Base-by-base conservation (phyloP, 2,888 invertebrate genomes). In the Epinotia bilunana region DNA sequence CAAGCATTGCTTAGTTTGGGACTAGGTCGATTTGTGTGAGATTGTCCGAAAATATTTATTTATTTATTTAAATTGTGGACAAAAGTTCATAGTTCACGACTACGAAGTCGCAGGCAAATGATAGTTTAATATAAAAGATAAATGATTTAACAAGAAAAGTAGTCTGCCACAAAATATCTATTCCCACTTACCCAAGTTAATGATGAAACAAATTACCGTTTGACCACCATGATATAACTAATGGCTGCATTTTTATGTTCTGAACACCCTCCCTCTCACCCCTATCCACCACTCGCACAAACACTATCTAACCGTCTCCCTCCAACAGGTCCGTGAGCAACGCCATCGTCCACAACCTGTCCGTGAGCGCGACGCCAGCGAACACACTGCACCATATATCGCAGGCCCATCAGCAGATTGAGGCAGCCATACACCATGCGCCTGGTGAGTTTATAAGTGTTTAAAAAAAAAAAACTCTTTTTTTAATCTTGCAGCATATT, bases 321-420 rank as follows among this genome's bases (percentile, higher is more conserved):
- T 43, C 70, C 58, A 46, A 0, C 82, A 93, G 92, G 83, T 87
- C 91, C 0, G 91, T 90, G 6, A 88, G 83, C 81, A 90, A 87
- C 63, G 88, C 91, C 0, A 90, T 93, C 16, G 93, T 92, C 0
- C 94, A 93, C 86, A 93, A 91, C 64, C 78, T 93, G 78, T 89
- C 91, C 0, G 88, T 91, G 79, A 88, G 80, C 73, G 84, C 88
- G 7, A 53, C 84, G 1, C 92, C 94, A 0, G 89, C 93, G 12
- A 93, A 94, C 83, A 92, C 94, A 0, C 85, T 94, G 77, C 95
- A 95, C 80, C 95, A 95, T 84, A 95, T 95, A 76, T 95, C 95
- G 11, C 94, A 94, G 71, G 94, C 94, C 0, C 94, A 94, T 62
- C 94, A 94, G 79, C 94, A 94, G 85, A 91, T 94, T 0, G 94